These are phyloP conservation scores for Lycorma delicatula DNA, from an alignment of 1,140 invertebrate genomes.

Conservation along the genomic window DNA sequence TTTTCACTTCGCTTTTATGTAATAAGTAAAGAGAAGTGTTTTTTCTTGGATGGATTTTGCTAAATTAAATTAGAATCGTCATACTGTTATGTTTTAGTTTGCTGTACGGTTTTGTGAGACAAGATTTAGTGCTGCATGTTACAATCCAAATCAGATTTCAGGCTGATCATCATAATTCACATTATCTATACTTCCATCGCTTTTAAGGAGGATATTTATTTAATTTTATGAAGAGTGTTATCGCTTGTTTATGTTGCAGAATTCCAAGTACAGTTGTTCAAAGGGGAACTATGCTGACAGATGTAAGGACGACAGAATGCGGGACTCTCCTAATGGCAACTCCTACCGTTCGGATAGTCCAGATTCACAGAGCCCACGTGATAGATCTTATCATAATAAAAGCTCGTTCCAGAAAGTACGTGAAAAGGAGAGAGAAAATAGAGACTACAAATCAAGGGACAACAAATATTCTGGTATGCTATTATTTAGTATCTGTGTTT, in stretches of 20 bases:
- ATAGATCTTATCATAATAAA: slow-evolving; percentile 65
- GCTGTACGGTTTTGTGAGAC: too few relatives aligned
- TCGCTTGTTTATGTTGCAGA: slow-evolving; percentile 42
- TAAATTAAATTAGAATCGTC: too few relatives aligned
- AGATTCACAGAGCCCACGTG: slow-evolving; percentile 54
- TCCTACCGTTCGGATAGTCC: slow-evolving; percentile 63
- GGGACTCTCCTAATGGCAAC: slow-evolving; percentile 64
- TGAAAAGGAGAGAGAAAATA: slow-evolving; percentile 84
- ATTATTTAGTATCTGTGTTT: slow-evolving; percentile 13
- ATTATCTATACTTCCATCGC: too few relatives aligned
- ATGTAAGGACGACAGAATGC: slow-evolving; percentile 48
- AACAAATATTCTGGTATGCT: slow-evolving; percentile 76
- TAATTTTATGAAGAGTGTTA: too few relatives aligned
- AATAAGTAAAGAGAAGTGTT: too few relatives aligned
- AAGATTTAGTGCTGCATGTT: too few relatives aligned
- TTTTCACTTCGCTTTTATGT: too few relatives aligned
- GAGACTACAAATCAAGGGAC: slow-evolving; percentile 80
- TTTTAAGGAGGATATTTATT: too few relatives aligned
- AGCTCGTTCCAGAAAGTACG: slow-evolving; percentile 60
- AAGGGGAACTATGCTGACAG: slow-evolving; percentile 54
- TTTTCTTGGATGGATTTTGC: too few relatives aligned
- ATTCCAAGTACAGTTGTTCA: slow-evolving; percentile 64
- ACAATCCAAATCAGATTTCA: too few relatives aligned
- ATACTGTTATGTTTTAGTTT: too few relatives aligned
- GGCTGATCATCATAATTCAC: too few relatives aligned